Evolutionary conservation across 2,888 invertebrate genomes (phyloP).

Genomic region (Nemapogon koenigi): DNA sequence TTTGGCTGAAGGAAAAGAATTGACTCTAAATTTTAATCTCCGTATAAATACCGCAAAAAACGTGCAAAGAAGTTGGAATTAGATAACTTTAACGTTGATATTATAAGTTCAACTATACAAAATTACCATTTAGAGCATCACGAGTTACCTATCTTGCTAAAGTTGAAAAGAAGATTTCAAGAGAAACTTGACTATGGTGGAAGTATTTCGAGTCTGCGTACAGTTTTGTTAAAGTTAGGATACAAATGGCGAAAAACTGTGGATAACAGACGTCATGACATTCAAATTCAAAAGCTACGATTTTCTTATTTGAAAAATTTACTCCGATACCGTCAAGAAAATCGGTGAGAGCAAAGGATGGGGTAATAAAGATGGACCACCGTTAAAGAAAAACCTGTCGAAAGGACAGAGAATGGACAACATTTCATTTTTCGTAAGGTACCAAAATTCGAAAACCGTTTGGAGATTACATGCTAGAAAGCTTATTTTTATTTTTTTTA

Average conservation of each 20-base stretch:
- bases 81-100: constrained; percentile 13
- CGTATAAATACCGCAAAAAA: not conserved
- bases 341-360: constrained; percentile 17
- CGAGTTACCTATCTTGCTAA: constrained; percentile 14
- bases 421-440: too few species aligned
- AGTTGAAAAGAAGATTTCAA: constrained; percentile 14
- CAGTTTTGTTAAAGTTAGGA: constrained; percentile 5
- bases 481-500: too few species aligned
- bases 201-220: constrained; percentile 3
- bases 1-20: constrained; percentile 1
- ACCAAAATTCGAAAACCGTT: too few species aligned
- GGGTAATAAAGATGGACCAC: constrained; percentile 15
- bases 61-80: constrained; percentile 1
- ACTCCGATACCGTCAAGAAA: too few species aligned
- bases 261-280: constrained; percentile 14
- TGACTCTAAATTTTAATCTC: not conserved
- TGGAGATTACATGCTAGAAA: too few species aligned
- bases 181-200: not conserved
- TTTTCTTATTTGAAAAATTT: constrained; percentile 13
- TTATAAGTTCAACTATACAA: constrained; percentile 14
- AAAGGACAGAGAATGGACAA: constrained; percentile 15
- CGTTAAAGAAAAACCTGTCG: constrained; percentile 15
- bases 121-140: constrained; percentile 14
- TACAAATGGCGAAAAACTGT: constrained; percentile 10
- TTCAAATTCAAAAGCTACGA: constrained; percentile 13